Conservation (phyloP, 2,797 vertebrate genomes). For the Pseudotriccus pelzelni region DNA sequence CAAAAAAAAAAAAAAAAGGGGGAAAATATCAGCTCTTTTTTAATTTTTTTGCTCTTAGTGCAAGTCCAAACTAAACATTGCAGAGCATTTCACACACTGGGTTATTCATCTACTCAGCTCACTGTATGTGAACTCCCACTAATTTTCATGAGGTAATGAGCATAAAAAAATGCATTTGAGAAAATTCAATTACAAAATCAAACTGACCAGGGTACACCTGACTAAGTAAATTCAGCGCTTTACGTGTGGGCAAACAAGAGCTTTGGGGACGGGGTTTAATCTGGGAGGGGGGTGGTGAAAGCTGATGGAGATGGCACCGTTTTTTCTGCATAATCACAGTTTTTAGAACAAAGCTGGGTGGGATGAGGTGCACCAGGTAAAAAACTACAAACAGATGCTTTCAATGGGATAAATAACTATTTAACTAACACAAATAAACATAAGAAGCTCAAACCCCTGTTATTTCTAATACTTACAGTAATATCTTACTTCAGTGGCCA, state of each 20-base stretch:
- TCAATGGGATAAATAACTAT: not conserved
- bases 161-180: not conserved
- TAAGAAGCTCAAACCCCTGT: not conserved
- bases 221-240: not conserved
- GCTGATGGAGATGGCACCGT: not conserved
- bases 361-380: not conserved
- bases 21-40: not conserved
- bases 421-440: not conserved
- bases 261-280: not conserved
- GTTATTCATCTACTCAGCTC: not conserved
- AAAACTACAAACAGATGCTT: not conserved
- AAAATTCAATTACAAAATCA: conserved; percentile 26
- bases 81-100: not conserved
- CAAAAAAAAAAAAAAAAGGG: not conserved
- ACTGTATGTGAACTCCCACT: not conserved
- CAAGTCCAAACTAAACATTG: not conserved
- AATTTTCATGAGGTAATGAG: conserved; percentile 29
- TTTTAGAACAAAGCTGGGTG: not conserved
- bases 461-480: not conserved
- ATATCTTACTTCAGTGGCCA: not conserved
- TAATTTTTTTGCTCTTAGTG: not conserved
- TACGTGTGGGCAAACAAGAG: not conserved
- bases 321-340: not conserved
- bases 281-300: not conserved
- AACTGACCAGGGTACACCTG: not conserved